A percentile compares a stretch with the other conserved stretches of the same genome.
These are phyloP conservation scores for Aphelocoma coerulescens DNA, from an alignment of 2,113 vertebrate genomes.

Conservation along the genomic window DNA sequence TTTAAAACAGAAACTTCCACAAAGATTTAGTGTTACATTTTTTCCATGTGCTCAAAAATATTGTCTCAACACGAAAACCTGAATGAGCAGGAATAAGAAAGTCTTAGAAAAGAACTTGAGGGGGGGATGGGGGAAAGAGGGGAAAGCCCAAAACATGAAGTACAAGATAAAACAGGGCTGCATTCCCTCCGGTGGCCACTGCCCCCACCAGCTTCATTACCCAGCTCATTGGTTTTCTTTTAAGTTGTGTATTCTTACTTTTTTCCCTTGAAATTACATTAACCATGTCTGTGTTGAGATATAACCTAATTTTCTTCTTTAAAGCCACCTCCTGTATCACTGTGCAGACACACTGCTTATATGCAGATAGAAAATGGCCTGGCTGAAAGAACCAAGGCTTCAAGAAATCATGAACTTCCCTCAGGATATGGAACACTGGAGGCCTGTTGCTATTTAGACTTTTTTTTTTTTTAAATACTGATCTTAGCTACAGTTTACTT, in stretches of 20 bases:
- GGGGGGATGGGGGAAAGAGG: accelerated
- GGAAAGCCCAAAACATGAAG: background rate
- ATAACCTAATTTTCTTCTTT: background rate
- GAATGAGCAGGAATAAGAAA: background rate
- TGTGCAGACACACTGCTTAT: background rate
- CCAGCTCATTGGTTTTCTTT: background rate
- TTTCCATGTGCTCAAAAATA: background rate
- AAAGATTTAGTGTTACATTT: background rate
- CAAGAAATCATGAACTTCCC: background rate
- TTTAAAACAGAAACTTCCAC: background rate
- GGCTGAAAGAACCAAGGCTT: background rate
- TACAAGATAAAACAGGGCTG: background rate
- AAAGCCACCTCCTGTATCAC: background rate
- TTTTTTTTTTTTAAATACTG: background rate
- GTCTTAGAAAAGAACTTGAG: background rate
- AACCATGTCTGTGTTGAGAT: background rate
- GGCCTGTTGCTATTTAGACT: constrained; percentile 27
- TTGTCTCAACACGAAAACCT: background rate
- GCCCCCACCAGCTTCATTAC: background rate
- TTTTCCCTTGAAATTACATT: background rate
- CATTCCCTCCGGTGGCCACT: background rate
- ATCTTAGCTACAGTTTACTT: constrained; percentile 54
- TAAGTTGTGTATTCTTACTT: background rate
- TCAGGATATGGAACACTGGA: background rate
- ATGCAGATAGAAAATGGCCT: background rate